These are phyloP conservation scores for Cichladusa arquata DNA, from an alignment of 2,113 vertebrate genomes.

Conservation along the genomic window DNA sequence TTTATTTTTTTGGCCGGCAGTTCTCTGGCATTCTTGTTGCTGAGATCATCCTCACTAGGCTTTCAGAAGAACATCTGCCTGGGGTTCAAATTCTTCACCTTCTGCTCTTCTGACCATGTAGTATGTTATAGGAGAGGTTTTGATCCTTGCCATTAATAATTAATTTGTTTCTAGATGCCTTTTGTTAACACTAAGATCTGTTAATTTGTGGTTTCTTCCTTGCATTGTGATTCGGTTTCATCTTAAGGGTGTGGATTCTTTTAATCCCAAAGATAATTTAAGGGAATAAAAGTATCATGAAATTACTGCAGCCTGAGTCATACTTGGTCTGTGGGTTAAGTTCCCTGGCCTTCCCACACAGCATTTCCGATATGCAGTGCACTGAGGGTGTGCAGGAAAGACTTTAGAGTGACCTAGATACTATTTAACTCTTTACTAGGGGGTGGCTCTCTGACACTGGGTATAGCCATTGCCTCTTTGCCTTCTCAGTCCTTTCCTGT, in stretches of 20 bases:
- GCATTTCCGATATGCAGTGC: slow-evolving; percentile 20
- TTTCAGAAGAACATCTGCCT: slow-evolving; percentile 30
- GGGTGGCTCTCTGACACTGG: neutral
- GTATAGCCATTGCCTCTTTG: neutral
- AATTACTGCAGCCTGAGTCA: slow-evolving; percentile 40
- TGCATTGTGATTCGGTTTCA: neutral
- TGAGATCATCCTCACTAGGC: slow-evolving; percentile 21
- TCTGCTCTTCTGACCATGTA: neutral
- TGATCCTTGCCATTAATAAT: neutral
- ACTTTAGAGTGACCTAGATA: slow-evolving; percentile 55
- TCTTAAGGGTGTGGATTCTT: slow-evolving; percentile 20
- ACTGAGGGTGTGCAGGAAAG: slow-evolving; percentile 40
- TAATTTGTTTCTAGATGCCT: neutral
- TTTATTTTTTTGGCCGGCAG: neutral
- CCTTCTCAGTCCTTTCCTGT: neutral
- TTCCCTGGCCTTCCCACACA: slow-evolving; percentile 56
- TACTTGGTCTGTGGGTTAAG: slow-evolving; percentile 40
- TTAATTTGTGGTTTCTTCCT: neutral
- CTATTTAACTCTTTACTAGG: slow-evolving; percentile 17
- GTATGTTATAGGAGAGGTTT: neutral
- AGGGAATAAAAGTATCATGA: slow-evolving; percentile 4
- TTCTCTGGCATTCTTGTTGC: slow-evolving; percentile 29
- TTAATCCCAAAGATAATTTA: slow-evolving; percentile 48
- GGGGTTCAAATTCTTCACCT: neutral
- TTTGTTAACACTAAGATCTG: neutral